phyloP scores from a whole-genome alignment of 2,888 invertebrate species.

The Cephonodes hylas region DNA sequence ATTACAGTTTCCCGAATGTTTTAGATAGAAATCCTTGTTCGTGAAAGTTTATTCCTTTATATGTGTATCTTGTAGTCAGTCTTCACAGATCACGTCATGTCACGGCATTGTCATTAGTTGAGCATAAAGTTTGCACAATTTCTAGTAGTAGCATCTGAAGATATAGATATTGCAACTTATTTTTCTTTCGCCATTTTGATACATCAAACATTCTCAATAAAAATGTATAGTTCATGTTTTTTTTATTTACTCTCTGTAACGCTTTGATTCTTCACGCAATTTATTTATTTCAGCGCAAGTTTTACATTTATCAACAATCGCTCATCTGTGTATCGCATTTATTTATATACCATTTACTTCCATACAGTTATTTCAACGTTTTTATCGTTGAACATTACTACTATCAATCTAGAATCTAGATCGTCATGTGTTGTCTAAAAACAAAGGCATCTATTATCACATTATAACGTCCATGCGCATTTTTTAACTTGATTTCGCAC shows the following conservation, averaged over 20 bases:
- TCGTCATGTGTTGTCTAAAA: background rate
- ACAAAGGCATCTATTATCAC: background rate
- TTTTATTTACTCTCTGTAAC: background rate
- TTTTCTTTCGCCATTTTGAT: background rate
- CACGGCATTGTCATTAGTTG: background rate
- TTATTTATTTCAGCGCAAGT: background rate
- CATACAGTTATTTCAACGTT: background rate
- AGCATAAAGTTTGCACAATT: background rate
- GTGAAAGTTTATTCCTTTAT: conserved; percentile 5
- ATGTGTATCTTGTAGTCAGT: background rate
- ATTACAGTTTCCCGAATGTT: conserved; percentile 17
- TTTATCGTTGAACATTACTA: background rate
- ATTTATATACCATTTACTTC: background rate
- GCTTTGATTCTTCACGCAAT: conserved; percentile 1
- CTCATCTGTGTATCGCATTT: background rate
- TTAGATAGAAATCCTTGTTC: conserved; percentile 6
- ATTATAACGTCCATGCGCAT: background rate
- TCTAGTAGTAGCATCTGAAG: background rate
- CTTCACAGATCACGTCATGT: background rate
- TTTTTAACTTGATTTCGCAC: background rate
- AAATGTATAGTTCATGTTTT: background rate
- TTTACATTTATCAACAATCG: background rate
- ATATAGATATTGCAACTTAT: background rate
- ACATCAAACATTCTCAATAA: background rate
- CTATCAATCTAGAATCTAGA: too few relatives aligned